These are phyloP conservation scores for Agonopterix subpropinquella DNA, from an alignment of 2,888 invertebrate genomes.

Conservation along the genomic window DNA sequence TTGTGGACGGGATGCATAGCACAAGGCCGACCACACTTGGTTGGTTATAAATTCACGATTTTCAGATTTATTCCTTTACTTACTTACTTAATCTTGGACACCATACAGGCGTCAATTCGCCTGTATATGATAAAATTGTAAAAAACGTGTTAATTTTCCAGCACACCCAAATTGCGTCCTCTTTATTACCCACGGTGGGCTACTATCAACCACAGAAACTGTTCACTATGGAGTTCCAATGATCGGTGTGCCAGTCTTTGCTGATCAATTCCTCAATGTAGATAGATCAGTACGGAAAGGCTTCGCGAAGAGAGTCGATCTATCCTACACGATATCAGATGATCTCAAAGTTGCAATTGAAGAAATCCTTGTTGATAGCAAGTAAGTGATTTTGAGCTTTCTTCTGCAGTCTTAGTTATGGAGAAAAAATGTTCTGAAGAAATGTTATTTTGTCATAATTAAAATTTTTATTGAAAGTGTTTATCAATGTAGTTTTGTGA, in stretches of 20 bases:
- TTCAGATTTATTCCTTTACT: too few relatives aligned
- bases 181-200: constrained; percentile 57
- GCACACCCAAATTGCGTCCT: constrained; percentile 50
- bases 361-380: constrained; percentile 22
- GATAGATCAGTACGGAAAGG: constrained; percentile 35
- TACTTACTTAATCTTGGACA: too few relatives aligned
- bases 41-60: too few relatives aligned
- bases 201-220: constrained; percentile 44
- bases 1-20: too few relatives aligned
- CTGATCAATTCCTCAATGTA: constrained; percentile 46
- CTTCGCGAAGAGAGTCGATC: constrained; percentile 27
- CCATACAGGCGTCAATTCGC: too few relatives aligned
- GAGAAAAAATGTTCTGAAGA: too few relatives aligned
- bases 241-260: constrained; percentile 49
- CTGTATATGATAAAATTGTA: too few relatives aligned
- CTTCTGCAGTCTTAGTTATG: too few relatives aligned
- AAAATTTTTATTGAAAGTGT: too few relatives aligned
- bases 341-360: constrained; percentile 28
- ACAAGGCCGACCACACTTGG: too few relatives aligned
- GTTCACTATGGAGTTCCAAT: constrained; percentile 44
- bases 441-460: too few relatives aligned
- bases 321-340: constrained; percentile 24
- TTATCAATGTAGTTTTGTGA: too few relatives aligned
- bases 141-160: constrained; percentile 23
- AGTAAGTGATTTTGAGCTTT: neutral